Evolutionary conservation across 2,113 vertebrate species (phyloP), one percentile per base, ranked within the genome.

Genomic region (Tetraodon nigroviridis): DNA sequence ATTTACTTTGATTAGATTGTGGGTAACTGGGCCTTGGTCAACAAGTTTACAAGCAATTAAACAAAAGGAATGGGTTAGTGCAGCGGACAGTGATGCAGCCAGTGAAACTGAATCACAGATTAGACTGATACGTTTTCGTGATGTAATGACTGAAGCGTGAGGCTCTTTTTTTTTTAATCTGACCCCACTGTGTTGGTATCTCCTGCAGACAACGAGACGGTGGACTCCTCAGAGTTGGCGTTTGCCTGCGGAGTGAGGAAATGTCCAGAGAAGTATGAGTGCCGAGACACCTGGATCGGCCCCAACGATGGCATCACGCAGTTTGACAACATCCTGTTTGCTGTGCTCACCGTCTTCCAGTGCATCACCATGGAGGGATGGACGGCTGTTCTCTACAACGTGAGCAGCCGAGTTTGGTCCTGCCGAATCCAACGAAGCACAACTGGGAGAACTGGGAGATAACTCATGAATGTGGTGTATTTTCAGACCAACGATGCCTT

Each of bases 281-380:
- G 97, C 88, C 92, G 88, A 63, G 93, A 92, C 55, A 91, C 93
- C 73, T 98, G 95, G 97, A 93, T 93, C 41, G 97, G 97, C 37
- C 97, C 97, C 0, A 99, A 99, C 0, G 95, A 95, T 41, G 97
- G 97, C 86, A 99, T 99, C 84, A 98, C 95, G 53, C 97, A 99
- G 88, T 99, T 99, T 0, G 97, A 99, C 88, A 99, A 99, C 84
- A 98, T 99, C 89, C 92, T 96, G 60, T 99, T 98, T 81, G 97
- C 97, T 3, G 98, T 99, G 81, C 92, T 99, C 80, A 98, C 97
- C 19, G 97, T 99, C 65, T 99, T 99, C 89, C 97, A 99, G 89
- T 99, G 97, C 55, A 99, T 99, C 75, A 99, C 97, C 76, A 99
- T 99, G 97, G 97, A 99, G 83, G 97, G 97, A 32, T 99, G 97